These are phyloP conservation scores for Cryptomyrus ogoouensis DNA, from an alignment of 2,113 vertebrate species.

Conservation along the genomic window DNA sequence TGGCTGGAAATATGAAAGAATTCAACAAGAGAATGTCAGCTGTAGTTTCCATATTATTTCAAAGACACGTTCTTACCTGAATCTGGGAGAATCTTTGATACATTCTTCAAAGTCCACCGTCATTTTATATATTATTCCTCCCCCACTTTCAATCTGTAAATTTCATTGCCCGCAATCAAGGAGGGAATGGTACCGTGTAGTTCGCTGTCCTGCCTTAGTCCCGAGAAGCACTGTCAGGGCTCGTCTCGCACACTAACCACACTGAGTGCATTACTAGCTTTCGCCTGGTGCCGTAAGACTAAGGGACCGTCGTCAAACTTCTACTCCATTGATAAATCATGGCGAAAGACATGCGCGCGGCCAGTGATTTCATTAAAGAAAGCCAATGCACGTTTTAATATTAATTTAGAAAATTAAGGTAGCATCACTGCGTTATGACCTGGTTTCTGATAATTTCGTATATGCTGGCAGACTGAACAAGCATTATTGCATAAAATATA, in stretches of 20 bases:
- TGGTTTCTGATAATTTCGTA: background rate
- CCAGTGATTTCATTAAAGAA: background rate
- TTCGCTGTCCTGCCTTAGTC: conserved; percentile 30
- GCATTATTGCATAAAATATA: background rate
- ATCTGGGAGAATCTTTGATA: conserved; percentile 67
- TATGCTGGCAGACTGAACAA: background rate
- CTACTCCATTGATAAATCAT: background rate
- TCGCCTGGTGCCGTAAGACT: conserved; percentile 19
- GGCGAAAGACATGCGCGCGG: background rate
- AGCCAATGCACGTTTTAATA: background rate
- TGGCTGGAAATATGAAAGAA: background rate
- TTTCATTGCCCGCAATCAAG: conserved; percentile 49
- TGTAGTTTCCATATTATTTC: background rate
- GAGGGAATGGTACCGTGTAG: conserved; percentile 13
- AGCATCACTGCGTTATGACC: background rate
- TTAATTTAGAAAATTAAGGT: background rate
- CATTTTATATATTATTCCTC: conserved; percentile 45
- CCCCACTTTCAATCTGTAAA: conserved; percentile 43
- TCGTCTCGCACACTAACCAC: background rate
- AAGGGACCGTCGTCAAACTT: conserved; percentile 37
- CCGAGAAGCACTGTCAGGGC: conserved; percentile 17
- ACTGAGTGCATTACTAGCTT: conserved; percentile 15
- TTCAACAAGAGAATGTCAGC: conserved; percentile 7
- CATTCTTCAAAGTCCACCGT: conserved; percentile 76
- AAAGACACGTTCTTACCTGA: conserved; percentile 52